phyloP scores from a whole-genome alignment of 2,888 invertebrate genomes.

The Tethea ocularis region DNA sequence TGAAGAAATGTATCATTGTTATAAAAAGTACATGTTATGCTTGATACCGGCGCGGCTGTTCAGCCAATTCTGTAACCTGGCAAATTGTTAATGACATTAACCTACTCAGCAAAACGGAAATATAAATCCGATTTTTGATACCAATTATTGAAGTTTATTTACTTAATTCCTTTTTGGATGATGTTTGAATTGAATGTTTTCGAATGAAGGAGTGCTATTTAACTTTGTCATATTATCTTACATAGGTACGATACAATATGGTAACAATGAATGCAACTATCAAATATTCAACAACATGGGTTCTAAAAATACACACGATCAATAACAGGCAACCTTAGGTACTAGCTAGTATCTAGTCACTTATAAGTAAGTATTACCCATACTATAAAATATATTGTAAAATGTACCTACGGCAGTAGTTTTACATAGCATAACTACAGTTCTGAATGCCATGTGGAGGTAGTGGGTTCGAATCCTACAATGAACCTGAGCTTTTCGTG shows the following conservation, averaged over 20 bases:
- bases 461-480: too few species aligned
- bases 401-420: too few species aligned
- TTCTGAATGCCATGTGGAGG: too few species aligned
- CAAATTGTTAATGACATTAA: slow-evolving; percentile 77
- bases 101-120: slow-evolving; percentile 76
- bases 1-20: slow-evolving; percentile 82
- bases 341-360: neutral
- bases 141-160: slow-evolving; percentile 66
- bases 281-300: neutral
- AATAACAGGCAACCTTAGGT: neutral
- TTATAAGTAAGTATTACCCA: too few species aligned
- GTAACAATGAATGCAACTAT: neutral
- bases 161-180: slow-evolving; percentile 13
- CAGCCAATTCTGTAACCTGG: slow-evolving; percentile 78
- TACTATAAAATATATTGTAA: too few species aligned
- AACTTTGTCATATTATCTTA: neutral
- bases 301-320: neutral
- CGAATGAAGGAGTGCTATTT: neutral
- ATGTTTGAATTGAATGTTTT: neutral
- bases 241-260: neutral
- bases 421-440: too few species aligned
- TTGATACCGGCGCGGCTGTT: slow-evolving; percentile 79
- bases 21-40: slow-evolving; percentile 82
- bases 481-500: too few species aligned
- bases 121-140: slow-evolving; percentile 84